Percentiles rank a stretch among this genome's conserved stretches.
Evolutionary conservation across 1,140 invertebrate genomes (phyloP).

Genomic region (Polyergus mexicanus): DNA sequence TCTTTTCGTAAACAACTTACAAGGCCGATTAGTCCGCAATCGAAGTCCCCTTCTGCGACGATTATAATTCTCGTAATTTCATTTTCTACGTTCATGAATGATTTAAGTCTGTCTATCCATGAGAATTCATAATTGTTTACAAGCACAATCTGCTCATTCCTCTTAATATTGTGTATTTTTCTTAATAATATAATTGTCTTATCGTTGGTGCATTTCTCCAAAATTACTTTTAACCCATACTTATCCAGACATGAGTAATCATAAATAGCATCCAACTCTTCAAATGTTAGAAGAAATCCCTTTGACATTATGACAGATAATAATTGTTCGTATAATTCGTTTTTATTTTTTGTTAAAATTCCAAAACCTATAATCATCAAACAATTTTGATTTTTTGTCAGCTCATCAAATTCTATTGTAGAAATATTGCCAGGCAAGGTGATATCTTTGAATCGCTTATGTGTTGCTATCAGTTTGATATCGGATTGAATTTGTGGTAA

Average conservation of each 20-base stretch:
- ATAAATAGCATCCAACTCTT: slow-evolving; percentile 72
- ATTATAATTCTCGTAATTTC: slow-evolving; percentile 83
- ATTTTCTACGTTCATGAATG: slow-evolving; percentile 86
- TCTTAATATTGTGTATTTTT: slow-evolving; percentile 73
- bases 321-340: not conserved
- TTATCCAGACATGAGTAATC: slow-evolving; percentile 69
- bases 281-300: slow-evolving; percentile 86
- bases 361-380: slow-evolving; percentile 87
- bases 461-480: not conserved
- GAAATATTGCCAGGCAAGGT: slow-evolving; percentile 79
- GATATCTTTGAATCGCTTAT: not conserved
- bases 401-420: not conserved
- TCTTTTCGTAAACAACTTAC: slow-evolving; percentile 91
- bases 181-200: slow-evolving; percentile 78
- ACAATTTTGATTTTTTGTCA: slow-evolving; percentile 85
- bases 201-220: slow-evolving; percentile 77
- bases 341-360: not conserved
- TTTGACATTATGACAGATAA: slow-evolving; percentile 67
- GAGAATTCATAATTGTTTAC: slow-evolving; percentile 81
- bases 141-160: slow-evolving; percentile 74
- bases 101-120: slow-evolving; percentile 86
- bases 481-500: slow-evolving; percentile 88
- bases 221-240: slow-evolving; percentile 74
- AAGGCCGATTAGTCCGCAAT: slow-evolving; percentile 94
- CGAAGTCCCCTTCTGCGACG: slow-evolving; percentile 87